phyloP scores from a whole-genome alignment of 2,888 invertebrate species.

The Tenthredo notha region DNA sequence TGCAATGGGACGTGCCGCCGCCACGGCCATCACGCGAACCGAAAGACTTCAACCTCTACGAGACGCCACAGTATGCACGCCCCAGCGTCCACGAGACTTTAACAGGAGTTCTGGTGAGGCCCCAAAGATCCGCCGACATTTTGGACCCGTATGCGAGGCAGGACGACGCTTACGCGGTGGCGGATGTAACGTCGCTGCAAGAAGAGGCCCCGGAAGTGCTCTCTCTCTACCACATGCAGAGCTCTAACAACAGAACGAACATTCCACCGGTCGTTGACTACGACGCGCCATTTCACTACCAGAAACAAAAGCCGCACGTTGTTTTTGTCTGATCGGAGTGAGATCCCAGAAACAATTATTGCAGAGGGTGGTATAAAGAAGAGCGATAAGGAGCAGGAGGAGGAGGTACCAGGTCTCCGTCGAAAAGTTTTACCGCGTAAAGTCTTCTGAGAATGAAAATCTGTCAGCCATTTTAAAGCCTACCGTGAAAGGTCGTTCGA shows the following conservation, averaged over 20 bases:
- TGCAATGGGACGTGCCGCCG: conserved; percentile 54
- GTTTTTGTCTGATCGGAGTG: conserved; percentile 71
- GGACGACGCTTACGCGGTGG: conserved; percentile 74
- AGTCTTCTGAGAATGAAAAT: conserved; percentile 6
- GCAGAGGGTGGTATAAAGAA: neutral
- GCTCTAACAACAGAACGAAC: conserved; percentile 53
- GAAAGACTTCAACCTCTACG: conserved; percentile 68
- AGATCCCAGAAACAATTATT: conserved; percentile 2
- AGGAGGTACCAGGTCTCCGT: neutral
- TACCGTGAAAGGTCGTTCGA: conserved; percentile 19
- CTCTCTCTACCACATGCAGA: conserved; percentile 71
- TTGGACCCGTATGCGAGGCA: conserved; percentile 56
- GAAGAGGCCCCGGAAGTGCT: conserved; percentile 72
- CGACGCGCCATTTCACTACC: conserved; percentile 62
- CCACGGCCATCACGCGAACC: conserved; percentile 62
- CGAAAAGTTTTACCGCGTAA: neutral
- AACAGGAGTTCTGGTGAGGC: conserved; percentile 21
- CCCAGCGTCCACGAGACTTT: conserved; percentile 57
- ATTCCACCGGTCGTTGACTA: conserved; percentile 62
- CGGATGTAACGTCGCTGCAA: conserved; percentile 73
- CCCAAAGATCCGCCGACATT: conserved; percentile 29
- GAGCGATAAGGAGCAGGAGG: neutral
- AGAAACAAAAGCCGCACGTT: conserved; percentile 73
- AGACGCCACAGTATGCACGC: conserved; percentile 70
- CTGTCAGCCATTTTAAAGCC: conserved; percentile 13